phyloP scores from a whole-genome alignment of 2,888 invertebrate species.

The Watsonalla cultraria region DNA sequence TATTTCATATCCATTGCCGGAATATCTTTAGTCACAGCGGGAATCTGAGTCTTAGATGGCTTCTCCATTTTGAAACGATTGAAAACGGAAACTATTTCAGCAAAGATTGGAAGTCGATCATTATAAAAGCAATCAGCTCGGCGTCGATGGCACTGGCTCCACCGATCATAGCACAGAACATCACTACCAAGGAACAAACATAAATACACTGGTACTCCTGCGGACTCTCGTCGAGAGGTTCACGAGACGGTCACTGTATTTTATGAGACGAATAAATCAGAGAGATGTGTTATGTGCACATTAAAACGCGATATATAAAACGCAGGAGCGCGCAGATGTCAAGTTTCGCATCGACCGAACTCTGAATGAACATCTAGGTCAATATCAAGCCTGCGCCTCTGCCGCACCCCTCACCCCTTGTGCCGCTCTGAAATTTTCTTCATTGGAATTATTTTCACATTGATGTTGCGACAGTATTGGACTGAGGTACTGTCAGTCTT shows the following conservation, averaged over 20 bases:
- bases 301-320: conserved; percentile 66
- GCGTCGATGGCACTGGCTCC: conserved; percentile 33
- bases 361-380: conserved; percentile 79
- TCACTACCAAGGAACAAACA: conserved; percentile 29
- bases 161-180: conserved; percentile 43
- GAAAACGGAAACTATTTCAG: conserved; percentile 35
- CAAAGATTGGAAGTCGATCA: conserved; percentile 32
- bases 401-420: conserved; percentile 37
- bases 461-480: neutral
- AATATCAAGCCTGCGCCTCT: conserved; percentile 72
- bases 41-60: conserved; percentile 37
- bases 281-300: conserved; percentile 46
- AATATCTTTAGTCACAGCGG: conserved; percentile 48
- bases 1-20: conserved; percentile 54
- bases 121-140: conserved; percentile 36
- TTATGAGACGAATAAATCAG: conserved; percentile 41
- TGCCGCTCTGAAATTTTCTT: conserved; percentile 54
- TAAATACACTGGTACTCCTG: conserved; percentile 12
- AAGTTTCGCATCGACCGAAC: conserved; percentile 78
- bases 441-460: conserved; percentile 52
- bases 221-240: conserved; percentile 1
- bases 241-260: conserved; percentile 4
- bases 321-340: conserved; percentile 77
- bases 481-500: no score
- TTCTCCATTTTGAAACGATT: conserved; percentile 40